These are phyloP conservation scores for Drosophila mojavensis DNA, from an alignment of 1,140 invertebrate species.

Conservation along the genomic window DNA sequence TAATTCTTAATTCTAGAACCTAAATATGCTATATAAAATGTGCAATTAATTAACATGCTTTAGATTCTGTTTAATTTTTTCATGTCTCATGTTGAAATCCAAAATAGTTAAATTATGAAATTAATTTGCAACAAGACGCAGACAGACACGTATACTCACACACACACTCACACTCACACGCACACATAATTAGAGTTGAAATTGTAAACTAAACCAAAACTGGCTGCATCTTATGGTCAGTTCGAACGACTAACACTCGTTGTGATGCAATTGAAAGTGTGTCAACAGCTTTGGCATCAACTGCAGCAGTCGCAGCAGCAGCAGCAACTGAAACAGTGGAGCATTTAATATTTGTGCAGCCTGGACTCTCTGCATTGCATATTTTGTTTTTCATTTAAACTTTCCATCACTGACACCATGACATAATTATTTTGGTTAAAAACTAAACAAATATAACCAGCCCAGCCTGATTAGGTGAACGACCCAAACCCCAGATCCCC, in stretches of 20 bases:
- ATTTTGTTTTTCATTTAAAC: slow-evolving; percentile 80
- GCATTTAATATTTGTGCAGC: slow-evolving; percentile 45
- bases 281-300: slow-evolving; percentile 72
- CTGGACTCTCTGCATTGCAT: slow-evolving; percentile 18
- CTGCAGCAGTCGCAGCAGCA: slow-evolving; percentile 28
- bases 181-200: slow-evolving; percentile 66
- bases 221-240: slow-evolving; percentile 71
- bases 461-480: slow-evolving; percentile 60
- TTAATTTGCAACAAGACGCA: slow-evolving; percentile 53
- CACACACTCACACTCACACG: slow-evolving; percentile 18
- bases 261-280: slow-evolving; percentile 78
- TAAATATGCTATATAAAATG: too few relatives aligned
- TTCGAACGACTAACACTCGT: slow-evolving; percentile 21
- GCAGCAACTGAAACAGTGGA: slow-evolving; percentile 33
- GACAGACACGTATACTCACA: slow-evolving; percentile 28
- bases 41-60: not conserved
- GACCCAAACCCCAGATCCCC: not conserved
- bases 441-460: slow-evolving; percentile 43
- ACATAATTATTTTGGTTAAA: slow-evolving; percentile 70
- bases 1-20: too few relatives aligned
- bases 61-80: slow-evolving; percentile 7
- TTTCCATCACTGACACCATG: slow-evolving; percentile 80
- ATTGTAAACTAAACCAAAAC: slow-evolving; percentile 71
- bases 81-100: slow-evolving; percentile 46
- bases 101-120: slow-evolving; percentile 71